Percentiles rank a stretch among this genome's conserved stretches.
Conservation (phyloP, 2,113 vertebrate species). For the Oryzias celebensis region DNA sequence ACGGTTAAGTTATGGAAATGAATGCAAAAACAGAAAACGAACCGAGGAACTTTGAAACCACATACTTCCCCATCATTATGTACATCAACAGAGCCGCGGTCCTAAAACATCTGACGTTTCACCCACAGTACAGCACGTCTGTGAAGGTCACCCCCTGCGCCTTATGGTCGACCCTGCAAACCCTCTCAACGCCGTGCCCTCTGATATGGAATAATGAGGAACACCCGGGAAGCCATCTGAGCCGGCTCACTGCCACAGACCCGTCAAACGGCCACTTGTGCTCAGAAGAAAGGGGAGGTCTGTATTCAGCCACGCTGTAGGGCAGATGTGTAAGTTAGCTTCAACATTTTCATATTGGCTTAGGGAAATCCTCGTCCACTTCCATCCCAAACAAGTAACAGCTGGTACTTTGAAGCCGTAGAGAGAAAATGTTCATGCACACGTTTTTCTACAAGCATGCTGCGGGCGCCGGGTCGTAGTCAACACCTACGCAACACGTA, state of each 20-base stretch:
- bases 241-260: constrained; percentile 30
- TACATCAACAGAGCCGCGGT: constrained; percentile 45
- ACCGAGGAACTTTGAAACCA: constrained; percentile 52
- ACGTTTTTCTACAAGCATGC: too few species aligned
- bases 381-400: constrained; percentile 54
- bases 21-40: constrained; percentile 59
- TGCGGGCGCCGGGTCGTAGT: too few species aligned
- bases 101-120: constrained; percentile 42
- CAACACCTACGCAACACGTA: too few species aligned
- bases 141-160: constrained; percentile 47
- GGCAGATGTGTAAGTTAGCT: constrained; percentile 69
- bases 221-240: constrained; percentile 55
- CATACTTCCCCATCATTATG: constrained; percentile 55
- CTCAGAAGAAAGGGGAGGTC: constrained; percentile 56
- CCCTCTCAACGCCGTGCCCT: constrained; percentile 38
- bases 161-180: constrained; percentile 36
- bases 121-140: constrained; percentile 30
- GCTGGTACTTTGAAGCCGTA: constrained; percentile 1
- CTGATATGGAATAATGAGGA: constrained; percentile 69
- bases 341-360: constrained; percentile 62
- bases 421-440: too few species aligned
- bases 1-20: constrained; percentile 66
- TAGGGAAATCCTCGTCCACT: constrained; percentile 31
- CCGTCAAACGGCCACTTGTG: constrained; percentile 69
- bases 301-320: constrained; percentile 54